These are phyloP conservation scores for Vulpes vulpes DNA, from an alignment of 2,113 vertebrate species.

Conservation along the genomic window DNA sequence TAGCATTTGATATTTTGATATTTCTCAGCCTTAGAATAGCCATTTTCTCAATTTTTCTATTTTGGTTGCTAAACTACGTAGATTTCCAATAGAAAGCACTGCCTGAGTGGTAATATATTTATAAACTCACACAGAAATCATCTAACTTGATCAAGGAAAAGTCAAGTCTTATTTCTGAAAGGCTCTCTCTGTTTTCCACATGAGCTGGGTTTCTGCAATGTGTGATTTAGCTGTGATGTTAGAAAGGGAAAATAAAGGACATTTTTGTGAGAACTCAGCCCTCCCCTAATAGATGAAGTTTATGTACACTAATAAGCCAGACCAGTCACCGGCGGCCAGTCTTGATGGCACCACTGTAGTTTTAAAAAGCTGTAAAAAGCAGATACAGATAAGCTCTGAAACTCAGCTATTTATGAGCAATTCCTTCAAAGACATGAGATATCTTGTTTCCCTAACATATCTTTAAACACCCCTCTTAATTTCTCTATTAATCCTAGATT, in stretches of 20 bases:
- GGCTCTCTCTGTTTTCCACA: not conserved
- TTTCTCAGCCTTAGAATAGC: not conserved
- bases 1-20: not conserved
- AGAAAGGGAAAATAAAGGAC: slow-evolving; percentile 43
- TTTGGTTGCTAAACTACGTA: not conserved
- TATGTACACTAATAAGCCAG: not conserved
- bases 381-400: not conserved
- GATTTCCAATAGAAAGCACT: not conserved
- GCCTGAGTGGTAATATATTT: not conserved
- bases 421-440: not conserved
- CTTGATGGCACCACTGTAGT: not conserved
- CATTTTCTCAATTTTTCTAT: slow-evolving; percentile 26
- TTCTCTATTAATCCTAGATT: not conserved
- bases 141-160: not conserved
- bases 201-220: not conserved
- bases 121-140: not conserved
- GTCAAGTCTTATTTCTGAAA: slow-evolving; percentile 49
- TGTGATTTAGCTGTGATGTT: not conserved
- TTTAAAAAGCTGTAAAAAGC: slow-evolving; percentile 18
- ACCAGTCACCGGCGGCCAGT: not conserved
- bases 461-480: slow-evolving; percentile 20
- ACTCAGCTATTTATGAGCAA: not conserved
- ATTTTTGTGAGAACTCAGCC: slow-evolving; percentile 21
- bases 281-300: not conserved
- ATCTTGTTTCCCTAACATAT: not conserved